Conservation (phyloP, 1,140 invertebrate genomes). For the Magallana ariakensis region DNA sequence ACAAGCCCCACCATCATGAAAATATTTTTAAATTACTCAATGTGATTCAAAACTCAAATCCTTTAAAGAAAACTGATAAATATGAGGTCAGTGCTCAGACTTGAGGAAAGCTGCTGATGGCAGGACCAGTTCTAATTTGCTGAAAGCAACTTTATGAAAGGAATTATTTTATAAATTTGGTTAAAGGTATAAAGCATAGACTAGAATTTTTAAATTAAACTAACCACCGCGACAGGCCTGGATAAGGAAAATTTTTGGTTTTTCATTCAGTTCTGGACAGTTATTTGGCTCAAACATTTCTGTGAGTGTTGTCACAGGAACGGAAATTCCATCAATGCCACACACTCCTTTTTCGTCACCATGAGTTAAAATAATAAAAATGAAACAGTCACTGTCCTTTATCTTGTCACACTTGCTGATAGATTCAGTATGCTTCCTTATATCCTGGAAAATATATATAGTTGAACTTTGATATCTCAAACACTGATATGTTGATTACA, state of each 20-base stretch:
- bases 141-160: too few species aligned
- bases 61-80: too few species aligned
- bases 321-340: slow-evolving; percentile 26
- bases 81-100: too few species aligned
- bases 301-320: slow-evolving; percentile 13
- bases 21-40: too few species aligned
- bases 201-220: not conserved
- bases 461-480: not conserved
- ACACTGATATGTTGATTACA: not conserved
- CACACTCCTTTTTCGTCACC: slow-evolving; percentile 32
- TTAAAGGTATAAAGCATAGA: too few species aligned
- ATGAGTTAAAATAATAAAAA: slow-evolving; percentile 47
- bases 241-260: slow-evolving; percentile 53
- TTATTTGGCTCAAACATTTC: slow-evolving; percentile 32
- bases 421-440: not conserved
- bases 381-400: slow-evolving; percentile 37
- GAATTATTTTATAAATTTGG: too few species aligned
- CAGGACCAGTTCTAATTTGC: too few species aligned
- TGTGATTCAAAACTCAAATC: too few species aligned
- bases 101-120: too few species aligned
- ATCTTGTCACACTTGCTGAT: slow-evolving; percentile 1
- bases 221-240: slow-evolving; percentile 50
- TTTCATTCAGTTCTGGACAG: slow-evolving; percentile 45
- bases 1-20: too few species aligned
- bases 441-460: slow-evolving; percentile 39